A percentile compares a stretch with the other conserved stretches of the same genome.
phyloP scores from a whole-genome alignment of 2,888 invertebrate species.

The Doris montereyensis region DNA sequence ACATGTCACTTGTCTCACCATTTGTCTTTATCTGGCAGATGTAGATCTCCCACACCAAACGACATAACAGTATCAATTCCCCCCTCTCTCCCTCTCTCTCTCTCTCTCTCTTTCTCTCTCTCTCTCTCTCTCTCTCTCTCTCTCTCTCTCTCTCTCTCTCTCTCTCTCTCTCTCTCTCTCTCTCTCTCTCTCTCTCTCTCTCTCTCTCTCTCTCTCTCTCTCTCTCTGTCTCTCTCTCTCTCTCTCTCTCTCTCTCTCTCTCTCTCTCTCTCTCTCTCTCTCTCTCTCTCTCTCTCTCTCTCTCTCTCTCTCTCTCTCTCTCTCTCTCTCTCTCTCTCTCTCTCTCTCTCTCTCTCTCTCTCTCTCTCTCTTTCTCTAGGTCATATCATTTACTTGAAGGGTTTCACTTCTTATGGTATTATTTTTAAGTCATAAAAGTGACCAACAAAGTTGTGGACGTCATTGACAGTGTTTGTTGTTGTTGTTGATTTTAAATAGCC shows the following conservation, averaged over 20 bases:
- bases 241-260: not conserved
- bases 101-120: slow-evolving; percentile 23
- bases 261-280: not conserved
- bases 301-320: not conserved
- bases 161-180: too few relatives aligned
- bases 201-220: not conserved
- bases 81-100: too few relatives aligned
- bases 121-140: slow-evolving; percentile 28
- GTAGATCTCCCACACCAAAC: too few relatives aligned
- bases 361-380: not conserved
- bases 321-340: not conserved
- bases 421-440: too few relatives aligned
- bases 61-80: too few relatives aligned
- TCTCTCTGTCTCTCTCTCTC: not conserved
- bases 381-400: too few relatives aligned
- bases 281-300: not conserved
- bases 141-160: not conserved
- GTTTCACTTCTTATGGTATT: too few relatives aligned
- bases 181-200: not conserved
- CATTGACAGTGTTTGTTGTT: too few relatives aligned
- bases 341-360: not conserved
- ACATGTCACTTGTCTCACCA: too few relatives aligned
- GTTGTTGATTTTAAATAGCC: too few relatives aligned
- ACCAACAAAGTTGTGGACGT: too few relatives aligned
- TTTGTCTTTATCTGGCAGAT: too few relatives aligned